Base-by-base conservation (phyloP, 2,888 invertebrate species). In the Steromphala cineraria region DNA sequence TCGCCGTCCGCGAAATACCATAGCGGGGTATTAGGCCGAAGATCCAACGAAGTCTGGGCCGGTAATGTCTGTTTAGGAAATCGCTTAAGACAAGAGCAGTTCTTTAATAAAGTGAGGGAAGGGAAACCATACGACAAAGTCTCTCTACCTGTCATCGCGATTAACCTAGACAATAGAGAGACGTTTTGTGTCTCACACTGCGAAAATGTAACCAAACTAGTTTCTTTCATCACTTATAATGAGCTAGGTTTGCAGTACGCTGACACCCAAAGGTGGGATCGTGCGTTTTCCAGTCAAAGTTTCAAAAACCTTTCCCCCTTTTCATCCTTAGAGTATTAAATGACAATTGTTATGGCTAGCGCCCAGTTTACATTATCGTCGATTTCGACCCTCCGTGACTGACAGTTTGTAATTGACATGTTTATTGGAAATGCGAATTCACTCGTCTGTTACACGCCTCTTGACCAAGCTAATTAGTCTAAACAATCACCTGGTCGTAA, bases 141-240 rank as follows among this genome's bases (percentile, higher is more conserved):
- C 36, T n/a, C n/a, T 71, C n/a, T 71, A 71, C 28, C 40, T 71
- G 71, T 40, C 71, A 71, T 17, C 1, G 17, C n/a, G 40, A 19
- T 36, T 71, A 36, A 40, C 71, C 36, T 24, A 17, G 36, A 36
- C 36, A 36, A 40, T 40, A 40, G 31, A 19, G 71, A 40, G 36
- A 36, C 31, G 71, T 71, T 71, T 71, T 36, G 71, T 71, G 71
- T 19, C n/a, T 10, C 71, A 36, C 36, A 71, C 71, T 17, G 19
- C 19, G 62, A 62, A 71, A 31, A 71, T 71, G 71, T 71, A 71
- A 71, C 71, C 71, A 71, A 71, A 71, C 71, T 31, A 40, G 71
- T 71, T 71, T 71, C 71, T 36, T 36, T 71, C 71, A 17, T n/a
- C 24, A 24, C 17, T 31, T 3, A 40, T 71, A 40, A 40, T 40